Percentiles rank a stretch among this genome's conserved stretches.
These are phyloP conservation scores for Leptopilina syphax DNA, from an alignment of 2,888 invertebrate genomes.

Conservation along the genomic window DNA sequence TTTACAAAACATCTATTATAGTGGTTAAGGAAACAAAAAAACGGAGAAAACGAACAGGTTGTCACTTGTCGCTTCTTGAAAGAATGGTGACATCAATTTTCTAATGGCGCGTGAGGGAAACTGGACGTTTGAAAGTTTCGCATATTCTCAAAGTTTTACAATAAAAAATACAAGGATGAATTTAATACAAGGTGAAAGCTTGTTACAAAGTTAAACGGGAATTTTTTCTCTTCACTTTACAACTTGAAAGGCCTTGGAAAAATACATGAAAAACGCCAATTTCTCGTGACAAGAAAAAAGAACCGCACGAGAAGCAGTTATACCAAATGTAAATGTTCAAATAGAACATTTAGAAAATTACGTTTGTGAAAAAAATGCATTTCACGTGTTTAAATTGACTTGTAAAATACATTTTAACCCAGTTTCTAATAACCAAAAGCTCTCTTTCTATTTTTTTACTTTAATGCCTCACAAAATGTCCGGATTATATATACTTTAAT, in stretches of 20 bases:
- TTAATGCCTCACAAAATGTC: neutral
- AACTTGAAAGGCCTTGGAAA: neutral
- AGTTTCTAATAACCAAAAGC: neutral
- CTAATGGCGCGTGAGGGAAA: conserved; percentile 26
- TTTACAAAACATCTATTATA: neutral
- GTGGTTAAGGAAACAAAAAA: conserved; percentile 5
- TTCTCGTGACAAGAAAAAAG: neutral
- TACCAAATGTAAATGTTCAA: neutral
- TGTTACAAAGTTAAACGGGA: conserved; percentile 11
- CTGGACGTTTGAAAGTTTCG: conserved; percentile 29
- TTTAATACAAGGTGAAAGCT: conserved; percentile 31
- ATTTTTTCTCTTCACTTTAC: neutral
- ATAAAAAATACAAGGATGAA: conserved; percentile 18
- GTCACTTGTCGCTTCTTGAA: conserved; percentile 19
- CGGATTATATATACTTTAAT: neutral
- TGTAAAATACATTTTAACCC: neutral
- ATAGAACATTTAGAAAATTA: neutral
- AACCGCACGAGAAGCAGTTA: neutral
- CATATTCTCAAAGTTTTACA: conserved; percentile 27
- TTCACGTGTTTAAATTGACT: neutral
- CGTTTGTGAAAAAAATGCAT: neutral
- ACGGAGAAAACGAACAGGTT: conserved; percentile 2
- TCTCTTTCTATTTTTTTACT: neutral
- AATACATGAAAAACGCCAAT: neutral
- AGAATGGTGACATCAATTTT: conserved; percentile 18